A percentile compares a stretch with the other conserved stretches of the same genome.
Evolutionary conservation across 2,797 vertebrate species (phyloP).

Genomic region (Anguilla megastoma): DNA sequence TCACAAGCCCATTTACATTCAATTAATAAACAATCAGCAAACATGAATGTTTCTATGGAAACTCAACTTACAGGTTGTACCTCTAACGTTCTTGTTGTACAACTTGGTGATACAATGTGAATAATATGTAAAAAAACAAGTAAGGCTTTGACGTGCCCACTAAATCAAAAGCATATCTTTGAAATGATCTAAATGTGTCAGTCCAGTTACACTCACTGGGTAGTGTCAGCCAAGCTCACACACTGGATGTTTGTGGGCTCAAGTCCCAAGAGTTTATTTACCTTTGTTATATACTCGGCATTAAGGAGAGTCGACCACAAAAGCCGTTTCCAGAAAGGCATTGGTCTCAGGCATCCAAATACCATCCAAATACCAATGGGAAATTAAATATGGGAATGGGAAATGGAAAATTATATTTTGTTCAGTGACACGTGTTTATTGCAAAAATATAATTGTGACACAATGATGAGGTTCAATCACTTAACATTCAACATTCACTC

Average conservation of each 20-base stretch:
- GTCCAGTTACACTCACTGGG: background rate
- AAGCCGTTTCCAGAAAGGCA: too few species aligned
- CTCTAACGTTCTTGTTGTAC: too few species aligned
- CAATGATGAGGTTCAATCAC: background rate
- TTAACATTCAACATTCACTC: background rate
- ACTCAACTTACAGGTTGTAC: background rate
- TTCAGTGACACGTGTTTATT: background rate
- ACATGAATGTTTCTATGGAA: too few species aligned
- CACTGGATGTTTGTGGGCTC: background rate
- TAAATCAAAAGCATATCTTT: background rate
- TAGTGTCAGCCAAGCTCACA: background rate
- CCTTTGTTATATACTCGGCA: background rate
- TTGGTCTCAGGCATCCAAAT: too few species aligned
- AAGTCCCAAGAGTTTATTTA: background rate
- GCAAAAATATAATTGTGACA: slow-evolving; percentile 14
- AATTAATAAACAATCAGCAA: too few species aligned
- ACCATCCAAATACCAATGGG: too few species aligned
- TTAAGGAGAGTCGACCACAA: too few species aligned
- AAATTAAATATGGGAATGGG: too few species aligned
- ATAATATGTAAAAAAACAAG: background rate
- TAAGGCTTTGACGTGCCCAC: background rate
- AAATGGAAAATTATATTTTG: background rate
- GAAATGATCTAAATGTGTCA: background rate
- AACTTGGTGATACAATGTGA: background rate
- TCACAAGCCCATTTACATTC: background rate